Evolutionary conservation across 2,797 vertebrate species (phyloP).

Genomic region (Tragelaphus eurycerus): DNA sequence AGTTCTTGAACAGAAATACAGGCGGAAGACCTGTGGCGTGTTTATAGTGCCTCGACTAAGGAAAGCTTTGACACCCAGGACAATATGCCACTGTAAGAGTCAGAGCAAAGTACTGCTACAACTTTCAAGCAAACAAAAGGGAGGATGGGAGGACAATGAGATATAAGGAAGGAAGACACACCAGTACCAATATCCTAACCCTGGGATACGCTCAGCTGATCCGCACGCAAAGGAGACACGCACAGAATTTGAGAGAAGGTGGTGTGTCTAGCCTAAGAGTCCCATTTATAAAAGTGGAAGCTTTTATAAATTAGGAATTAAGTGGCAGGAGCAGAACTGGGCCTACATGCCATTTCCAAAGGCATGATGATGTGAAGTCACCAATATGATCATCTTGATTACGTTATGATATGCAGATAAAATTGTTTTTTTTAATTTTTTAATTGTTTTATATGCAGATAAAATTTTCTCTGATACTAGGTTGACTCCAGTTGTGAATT

Average conservation of each 20-base stretch:
- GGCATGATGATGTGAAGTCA: not conserved
- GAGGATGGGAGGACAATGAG: not conserved
- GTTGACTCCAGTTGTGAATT: not conserved
- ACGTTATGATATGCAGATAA: not conserved
- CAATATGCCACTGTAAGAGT: not conserved
- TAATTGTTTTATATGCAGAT: no score
- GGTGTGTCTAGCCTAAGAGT: not conserved
- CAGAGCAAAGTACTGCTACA: not conserved
- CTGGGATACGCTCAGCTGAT: not conserved
- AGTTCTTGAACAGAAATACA: not conserved
- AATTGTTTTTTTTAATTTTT: no score
- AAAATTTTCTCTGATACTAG: not conserved
- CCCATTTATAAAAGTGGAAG: not conserved
- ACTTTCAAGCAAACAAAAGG: not conserved
- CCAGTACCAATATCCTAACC: not conserved
- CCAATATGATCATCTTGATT: not conserved
- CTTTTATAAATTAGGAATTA: not conserved
- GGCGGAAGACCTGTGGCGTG: not conserved
- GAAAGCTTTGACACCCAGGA: not conserved
- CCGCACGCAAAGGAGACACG: not conserved
- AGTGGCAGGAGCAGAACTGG: not conserved
- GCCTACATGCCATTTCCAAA: not conserved
- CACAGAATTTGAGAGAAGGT: not conserved
- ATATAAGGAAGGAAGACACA: not conserved
- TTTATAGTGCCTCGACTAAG: not conserved